Evolutionary conservation across 2,797 vertebrate species (phyloP).

Genomic region (Allobates femoralis): DNA sequence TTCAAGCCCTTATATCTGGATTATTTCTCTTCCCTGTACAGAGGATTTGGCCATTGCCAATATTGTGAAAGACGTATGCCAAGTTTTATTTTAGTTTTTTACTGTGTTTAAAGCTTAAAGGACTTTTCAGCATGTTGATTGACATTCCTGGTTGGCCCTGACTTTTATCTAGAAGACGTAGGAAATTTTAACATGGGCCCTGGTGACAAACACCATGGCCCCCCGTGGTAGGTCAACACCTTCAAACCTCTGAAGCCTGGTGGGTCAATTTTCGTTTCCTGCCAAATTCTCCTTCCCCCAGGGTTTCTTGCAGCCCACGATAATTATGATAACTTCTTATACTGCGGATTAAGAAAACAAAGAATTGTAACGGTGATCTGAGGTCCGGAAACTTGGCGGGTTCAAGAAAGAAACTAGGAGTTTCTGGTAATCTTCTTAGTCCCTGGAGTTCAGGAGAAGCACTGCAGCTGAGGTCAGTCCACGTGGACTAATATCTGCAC

Average conservation of each 20-base stretch:
- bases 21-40: not conserved
- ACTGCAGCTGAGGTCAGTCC: not conserved
- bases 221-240: conserved; percentile 1
- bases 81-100: not conserved
- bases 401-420: not conserved
- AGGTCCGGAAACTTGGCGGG: not conserved
- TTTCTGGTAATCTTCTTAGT: conserved; percentile 8
- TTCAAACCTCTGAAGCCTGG: conserved; percentile 2
- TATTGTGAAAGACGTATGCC: not conserved
- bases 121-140: not conserved
- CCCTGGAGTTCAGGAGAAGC: not conserved
- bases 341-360: conserved; percentile 28
- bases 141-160: not conserved
- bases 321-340: conserved; percentile 15
- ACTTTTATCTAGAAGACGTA: not conserved
- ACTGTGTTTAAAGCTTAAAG: not conserved
- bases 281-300: conserved; percentile 9
- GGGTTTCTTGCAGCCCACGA: not conserved
- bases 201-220: not conserved
- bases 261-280: conserved; percentile 21
- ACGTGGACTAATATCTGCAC: conserved; percentile 1
- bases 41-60: not conserved
- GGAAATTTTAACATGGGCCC: not conserved
- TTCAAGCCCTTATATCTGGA: too few relatives aligned
- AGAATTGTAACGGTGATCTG: not conserved